Evolutionary conservation across 2,797 vertebrate species (phyloP).

Genomic region (Parotocinclus haroldoi): DNA sequence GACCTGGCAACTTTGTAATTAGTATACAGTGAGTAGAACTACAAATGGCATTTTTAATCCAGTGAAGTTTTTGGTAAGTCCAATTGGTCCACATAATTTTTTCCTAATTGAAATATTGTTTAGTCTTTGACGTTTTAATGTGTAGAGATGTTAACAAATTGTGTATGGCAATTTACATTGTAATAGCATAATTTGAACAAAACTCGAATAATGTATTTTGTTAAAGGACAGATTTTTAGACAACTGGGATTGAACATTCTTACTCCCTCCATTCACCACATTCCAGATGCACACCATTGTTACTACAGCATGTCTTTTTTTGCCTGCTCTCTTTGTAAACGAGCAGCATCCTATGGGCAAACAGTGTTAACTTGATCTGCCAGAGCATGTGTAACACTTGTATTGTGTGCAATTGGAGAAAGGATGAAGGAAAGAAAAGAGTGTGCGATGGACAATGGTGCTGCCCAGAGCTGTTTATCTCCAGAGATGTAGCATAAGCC

Average conservation of each 20-base stretch:
- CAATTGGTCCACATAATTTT: no score
- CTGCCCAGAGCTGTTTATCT: conserved; percentile 70
- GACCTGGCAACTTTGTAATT: conserved; percentile 3
- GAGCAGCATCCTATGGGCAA: conserved; percentile 67
- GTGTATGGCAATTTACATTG: no score
- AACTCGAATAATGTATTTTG: neutral
- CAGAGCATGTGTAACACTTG: conserved; percentile 63
- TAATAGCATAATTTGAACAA: no score
- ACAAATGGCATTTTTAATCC: conserved; percentile 12
- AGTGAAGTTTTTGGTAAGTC: no score
- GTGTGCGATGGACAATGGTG: conserved; percentile 55
- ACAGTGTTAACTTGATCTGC: conserved; percentile 59
- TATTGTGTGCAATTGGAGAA: conserved; percentile 56
- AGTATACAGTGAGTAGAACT: conserved; percentile 3
- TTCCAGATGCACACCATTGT: conserved; percentile 30
- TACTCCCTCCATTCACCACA: neutral
- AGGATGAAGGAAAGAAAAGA: conserved; percentile 63
- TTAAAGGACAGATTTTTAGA: neutral
- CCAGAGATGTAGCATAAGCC: conserved; percentile 61
- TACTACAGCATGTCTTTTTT: conserved; percentile 59
- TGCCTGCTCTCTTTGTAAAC: conserved; percentile 61
- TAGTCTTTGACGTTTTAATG: no score
- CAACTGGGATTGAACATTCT: no score
- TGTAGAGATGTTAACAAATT: no score
- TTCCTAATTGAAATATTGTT: no score